Conservation (phyloP, 2,888 invertebrate genomes). For the Ptychoptera contaminata region DNA sequence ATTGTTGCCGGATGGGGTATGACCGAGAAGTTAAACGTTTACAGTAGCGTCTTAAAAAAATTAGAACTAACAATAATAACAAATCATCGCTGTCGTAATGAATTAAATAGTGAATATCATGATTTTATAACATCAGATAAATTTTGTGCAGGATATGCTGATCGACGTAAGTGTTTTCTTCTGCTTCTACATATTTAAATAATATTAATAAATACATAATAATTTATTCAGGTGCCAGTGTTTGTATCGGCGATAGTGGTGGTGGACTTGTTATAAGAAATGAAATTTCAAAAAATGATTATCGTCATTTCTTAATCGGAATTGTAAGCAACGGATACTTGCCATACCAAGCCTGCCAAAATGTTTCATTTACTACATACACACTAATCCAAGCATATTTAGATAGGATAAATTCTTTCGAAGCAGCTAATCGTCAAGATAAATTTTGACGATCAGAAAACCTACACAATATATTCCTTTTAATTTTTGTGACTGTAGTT, state of each 20-base stretch:
- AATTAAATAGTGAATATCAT: conserved; percentile 10
- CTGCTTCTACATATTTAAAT: too few relatives aligned
- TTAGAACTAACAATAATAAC: conserved; percentile 7
- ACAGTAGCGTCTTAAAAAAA: too few relatives aligned
- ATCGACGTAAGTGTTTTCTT: not conserved
- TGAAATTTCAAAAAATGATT: not conserved
- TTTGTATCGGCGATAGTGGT: conserved; percentile 21
- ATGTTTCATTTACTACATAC: too few relatives aligned
- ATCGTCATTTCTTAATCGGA: not conserved
- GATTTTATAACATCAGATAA: conserved; percentile 19
- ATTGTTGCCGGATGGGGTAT: conserved; percentile 11
- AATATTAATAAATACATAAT: too few relatives aligned
- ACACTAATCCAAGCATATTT: too few relatives aligned
- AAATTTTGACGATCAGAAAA: too few relatives aligned
- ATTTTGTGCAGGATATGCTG: conserved; percentile 19
- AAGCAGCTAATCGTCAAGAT: too few relatives aligned
- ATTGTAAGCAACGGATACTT: conserved; percentile 3
- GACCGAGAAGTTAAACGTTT: not conserved
- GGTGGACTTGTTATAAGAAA: conserved; percentile 11
- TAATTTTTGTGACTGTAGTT: too few relatives aligned
- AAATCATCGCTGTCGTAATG: conserved; percentile 9
- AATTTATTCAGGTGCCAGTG: conserved; percentile 8
- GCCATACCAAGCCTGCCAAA: too few relatives aligned
- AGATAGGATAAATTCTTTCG: too few relatives aligned
- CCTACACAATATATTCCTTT: too few relatives aligned